Evolutionary conservation across 92 coral and sea anemone species (phyloP).

Genomic region (Palythoa grandiflora): DNA sequence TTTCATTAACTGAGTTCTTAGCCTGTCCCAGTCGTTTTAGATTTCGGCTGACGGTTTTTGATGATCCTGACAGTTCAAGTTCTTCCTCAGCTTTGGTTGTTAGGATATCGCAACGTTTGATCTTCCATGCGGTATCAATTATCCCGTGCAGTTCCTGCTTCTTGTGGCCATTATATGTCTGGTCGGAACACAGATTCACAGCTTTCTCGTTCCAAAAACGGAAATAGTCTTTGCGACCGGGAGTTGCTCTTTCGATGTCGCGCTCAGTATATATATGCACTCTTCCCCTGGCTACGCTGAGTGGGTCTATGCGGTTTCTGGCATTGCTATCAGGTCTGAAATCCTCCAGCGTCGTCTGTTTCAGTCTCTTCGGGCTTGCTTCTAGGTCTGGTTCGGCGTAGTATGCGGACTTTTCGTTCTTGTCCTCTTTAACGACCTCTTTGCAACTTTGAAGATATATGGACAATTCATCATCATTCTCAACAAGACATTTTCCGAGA

Average conservation of each 20-base stretch:
- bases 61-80: constrained; percentile 14
- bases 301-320: constrained; percentile 31
- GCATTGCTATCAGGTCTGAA: constrained; percentile 18
- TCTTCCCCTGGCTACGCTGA: constrained; percentile 43
- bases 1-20: constrained; percentile 24
- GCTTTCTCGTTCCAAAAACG: constrained; percentile 48
- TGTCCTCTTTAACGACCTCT: constrained; percentile 21
- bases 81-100: constrained; percentile 42
- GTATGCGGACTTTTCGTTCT: constrained; percentile 8
- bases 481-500: constrained; percentile 34
- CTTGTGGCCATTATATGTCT: constrained; percentile 8
- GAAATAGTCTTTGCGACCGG: constrained; percentile 49
- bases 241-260: constrained; percentile 56
- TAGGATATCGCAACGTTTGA: constrained; percentile 33
- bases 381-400: background rate
- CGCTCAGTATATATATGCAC: constrained; percentile 40
- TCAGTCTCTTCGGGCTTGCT: constrained; percentile 30
- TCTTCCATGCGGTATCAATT: constrained; percentile 52
- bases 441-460: constrained; percentile 41
- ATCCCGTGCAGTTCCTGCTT: constrained; percentile 47
- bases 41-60: constrained; percentile 17
- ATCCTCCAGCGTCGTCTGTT: constrained; percentile 43
- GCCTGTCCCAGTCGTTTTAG: constrained; percentile 38
- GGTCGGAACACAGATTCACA: constrained; percentile 49
- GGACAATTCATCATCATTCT: constrained; percentile 33